phyloP scores from a whole-genome alignment of 2,113 vertebrate genomes.

The Apaloderma vittatum region DNA sequence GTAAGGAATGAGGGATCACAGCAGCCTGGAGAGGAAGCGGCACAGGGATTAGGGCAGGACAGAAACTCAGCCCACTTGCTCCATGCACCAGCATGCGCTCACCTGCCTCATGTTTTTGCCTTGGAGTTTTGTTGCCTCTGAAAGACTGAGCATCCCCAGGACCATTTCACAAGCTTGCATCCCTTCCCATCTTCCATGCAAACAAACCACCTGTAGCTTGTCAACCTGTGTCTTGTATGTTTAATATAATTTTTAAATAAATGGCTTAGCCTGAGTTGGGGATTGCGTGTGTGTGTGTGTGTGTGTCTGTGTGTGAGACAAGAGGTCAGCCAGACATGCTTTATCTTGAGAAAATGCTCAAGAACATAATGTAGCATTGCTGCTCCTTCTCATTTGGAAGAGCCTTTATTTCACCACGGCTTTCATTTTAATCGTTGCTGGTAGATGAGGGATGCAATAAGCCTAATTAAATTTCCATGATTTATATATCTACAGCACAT shows the following conservation, averaged over 20 bases:
- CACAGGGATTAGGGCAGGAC: not conserved
- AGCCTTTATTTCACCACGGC: not conserved
- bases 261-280: not conserved
- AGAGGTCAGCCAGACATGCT: not conserved
- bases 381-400: not conserved
- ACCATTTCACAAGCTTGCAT: not conserved
- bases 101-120: not conserved
- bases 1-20: not conserved
- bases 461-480: constrained; percentile 67
- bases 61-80: not conserved
- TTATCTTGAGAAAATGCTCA: not conserved
- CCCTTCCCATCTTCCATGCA: not conserved
- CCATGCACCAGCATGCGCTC: no score
- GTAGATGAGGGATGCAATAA: constrained; percentile 58
- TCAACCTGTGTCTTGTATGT: not conserved
- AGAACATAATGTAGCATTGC: not conserved
- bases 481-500: constrained; percentile 55
- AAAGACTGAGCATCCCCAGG: not conserved
- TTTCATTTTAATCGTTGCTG: constrained; percentile 31
- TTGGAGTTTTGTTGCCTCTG: not conserved
- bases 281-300: fast-evolving
- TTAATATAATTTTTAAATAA: not conserved
- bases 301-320: not conserved
- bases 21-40: not conserved
- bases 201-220: not conserved